A percentile compares a stretch with the other conserved stretches of the same genome.
These are phyloP conservation scores for Setophaga coronata DNA, from an alignment of 2,113 vertebrate species.

Conservation along the genomic window DNA sequence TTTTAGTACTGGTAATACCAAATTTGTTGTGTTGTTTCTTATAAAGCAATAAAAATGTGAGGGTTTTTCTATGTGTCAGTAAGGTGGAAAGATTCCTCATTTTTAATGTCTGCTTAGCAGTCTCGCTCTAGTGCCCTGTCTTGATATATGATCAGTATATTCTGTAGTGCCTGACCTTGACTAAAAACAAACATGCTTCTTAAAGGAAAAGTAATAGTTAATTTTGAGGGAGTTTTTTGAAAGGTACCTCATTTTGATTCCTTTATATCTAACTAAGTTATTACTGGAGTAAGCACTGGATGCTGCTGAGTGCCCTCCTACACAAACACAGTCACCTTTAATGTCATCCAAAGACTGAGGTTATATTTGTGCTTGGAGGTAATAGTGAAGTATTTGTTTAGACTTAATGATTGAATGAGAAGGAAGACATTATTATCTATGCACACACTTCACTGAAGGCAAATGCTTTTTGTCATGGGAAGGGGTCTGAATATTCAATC, in stretches of 20 bases:
- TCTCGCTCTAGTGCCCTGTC: not conserved
- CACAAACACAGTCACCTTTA: not conserved
- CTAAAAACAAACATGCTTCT: not conserved
- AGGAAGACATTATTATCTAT: not conserved
- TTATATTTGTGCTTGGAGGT: not conserved
- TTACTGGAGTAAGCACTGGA: not conserved
- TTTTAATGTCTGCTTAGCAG: not conserved
- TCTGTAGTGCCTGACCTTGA: not conserved
- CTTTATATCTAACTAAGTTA: not conserved
- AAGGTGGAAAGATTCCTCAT: not conserved
- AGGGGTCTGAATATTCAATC: not conserved
- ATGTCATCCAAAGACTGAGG: not conserved
- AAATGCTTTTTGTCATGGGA: not conserved
- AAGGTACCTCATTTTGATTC: not conserved
- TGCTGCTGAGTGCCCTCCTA: not conserved
- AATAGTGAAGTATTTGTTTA: not conserved
- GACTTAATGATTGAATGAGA: not conserved
- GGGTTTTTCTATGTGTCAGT: accelerated
- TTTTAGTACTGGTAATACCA: not conserved
- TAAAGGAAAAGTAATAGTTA: not conserved
- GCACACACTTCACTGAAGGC: not conserved
- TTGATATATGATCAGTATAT: not conserved
- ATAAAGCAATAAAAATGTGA: not conserved
- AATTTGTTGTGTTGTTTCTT: not conserved
- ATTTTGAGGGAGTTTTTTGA: not conserved